Base-by-base conservation (phyloP, 2,797 vertebrate species). In the Echeneis naucrates region DNA sequence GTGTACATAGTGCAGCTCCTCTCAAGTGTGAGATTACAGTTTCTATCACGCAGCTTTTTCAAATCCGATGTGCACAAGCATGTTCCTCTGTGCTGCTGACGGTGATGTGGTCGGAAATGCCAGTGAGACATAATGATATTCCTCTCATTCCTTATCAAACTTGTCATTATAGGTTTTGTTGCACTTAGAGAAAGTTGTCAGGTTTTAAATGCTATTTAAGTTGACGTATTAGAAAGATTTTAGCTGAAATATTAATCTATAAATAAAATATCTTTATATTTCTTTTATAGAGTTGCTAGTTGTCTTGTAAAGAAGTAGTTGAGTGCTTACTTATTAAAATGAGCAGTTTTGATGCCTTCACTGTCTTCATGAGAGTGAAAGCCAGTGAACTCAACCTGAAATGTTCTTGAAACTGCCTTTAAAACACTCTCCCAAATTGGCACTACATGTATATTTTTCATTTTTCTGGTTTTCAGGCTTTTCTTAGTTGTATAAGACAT, bases 1-100 rank as follows among this genome's bases (percentile, higher is more conserved):
- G 52, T 48, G 58, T 52, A 59, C 84, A 93, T 91, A 89, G 63
- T 91, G 79, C 84, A 70, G 78, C 82, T 92, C 85, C 81, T 85
- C 78, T 89, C 75, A 62, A 77, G 79, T 92, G 92, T 92, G 90
- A 92, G 83, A 93, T 92, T 92, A 94, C 92, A 89, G 91, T 94
- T 94, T 93, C 92, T 91, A 83, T 89, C 90, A 88, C 59, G 81
- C 82, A 85, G 8, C 81, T 83, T 45, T 78, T 73, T 83, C 77
- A 50, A 35, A 56, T 38, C 6, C 80, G 80, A 88, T 91, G 73
- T 57, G 87, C 75, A 37, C 61, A 68, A 90, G 82, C 94, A 78
- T 73, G 85, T 75, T 72, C 44, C 32, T 38, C 77, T 85, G 74
- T 70, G 21, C 68, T 1, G 47, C 73, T 61, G 75, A 78, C 65